Evolutionary conservation across 1,140 invertebrate genomes (phyloP).

Genomic region (Daktulosphaira vitifoliae): DNA sequence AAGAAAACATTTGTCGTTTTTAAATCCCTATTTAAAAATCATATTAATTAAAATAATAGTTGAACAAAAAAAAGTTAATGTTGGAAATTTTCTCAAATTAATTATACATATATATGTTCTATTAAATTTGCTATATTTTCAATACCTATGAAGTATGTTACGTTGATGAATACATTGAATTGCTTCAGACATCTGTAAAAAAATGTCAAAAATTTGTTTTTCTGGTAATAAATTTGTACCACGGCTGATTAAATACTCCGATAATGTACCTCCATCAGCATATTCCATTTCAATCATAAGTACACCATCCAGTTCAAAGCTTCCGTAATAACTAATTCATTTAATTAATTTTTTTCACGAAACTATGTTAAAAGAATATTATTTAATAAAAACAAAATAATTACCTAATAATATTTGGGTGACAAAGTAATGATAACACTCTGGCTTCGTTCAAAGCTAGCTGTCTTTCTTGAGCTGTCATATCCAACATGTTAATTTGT

Average conservation of each 20-base stretch:
- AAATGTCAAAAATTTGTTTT: conserved; percentile 54
- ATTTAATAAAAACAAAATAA: background rate
- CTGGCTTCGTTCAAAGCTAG: conserved; percentile 68
- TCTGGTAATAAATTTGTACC: conserved; percentile 49
- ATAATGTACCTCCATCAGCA: conserved; percentile 64
- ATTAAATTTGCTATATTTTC: no score
- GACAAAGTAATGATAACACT: conserved; percentile 60
- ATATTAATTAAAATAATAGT: no score
- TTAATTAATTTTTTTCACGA: conserved; percentile 36
- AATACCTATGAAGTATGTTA: conserved; percentile 59
- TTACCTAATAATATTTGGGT: conserved; percentile 60
- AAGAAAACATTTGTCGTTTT: conserved; percentile 77
- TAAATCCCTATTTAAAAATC: conserved; percentile 52
- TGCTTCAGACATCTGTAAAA: conserved; percentile 61
- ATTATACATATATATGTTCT: no score
- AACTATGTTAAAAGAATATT: background rate
- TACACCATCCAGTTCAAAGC: conserved; percentile 62
- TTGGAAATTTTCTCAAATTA: no score
- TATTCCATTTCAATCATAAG: conserved; percentile 77
- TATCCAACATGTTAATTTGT: conserved; percentile 64
- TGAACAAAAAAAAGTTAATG: no score
- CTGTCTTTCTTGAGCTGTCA: conserved; percentile 57
- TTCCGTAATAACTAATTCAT: conserved; percentile 65
- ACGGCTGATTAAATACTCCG: conserved; percentile 52
- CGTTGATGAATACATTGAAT: conserved; percentile 63